Evolutionary conservation across 1,140 invertebrate genomes (phyloP).

Genomic region (Leguminivora glycinivorella): DNA sequence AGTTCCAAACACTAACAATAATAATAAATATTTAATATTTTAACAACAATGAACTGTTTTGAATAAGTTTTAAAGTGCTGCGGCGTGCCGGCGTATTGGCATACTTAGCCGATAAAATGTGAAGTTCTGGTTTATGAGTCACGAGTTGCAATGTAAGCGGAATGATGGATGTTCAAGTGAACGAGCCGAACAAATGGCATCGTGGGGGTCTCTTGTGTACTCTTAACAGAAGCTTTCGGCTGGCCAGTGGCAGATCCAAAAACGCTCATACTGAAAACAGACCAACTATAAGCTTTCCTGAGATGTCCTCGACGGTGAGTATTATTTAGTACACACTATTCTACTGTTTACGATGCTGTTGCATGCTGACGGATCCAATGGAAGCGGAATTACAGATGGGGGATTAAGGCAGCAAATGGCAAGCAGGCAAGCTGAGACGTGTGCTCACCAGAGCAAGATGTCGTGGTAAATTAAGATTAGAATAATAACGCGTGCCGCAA

Average conservation of each 20-base stretch:
- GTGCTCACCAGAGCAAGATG: neutral
- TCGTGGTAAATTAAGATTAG: neutral
- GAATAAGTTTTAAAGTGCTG: constrained; percentile 32
- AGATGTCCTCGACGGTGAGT: constrained; percentile 45
- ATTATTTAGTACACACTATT: constrained; percentile 34
- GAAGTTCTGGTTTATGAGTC: constrained; percentile 61
- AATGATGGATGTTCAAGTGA: constrained; percentile 69
- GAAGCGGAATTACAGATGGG: neutral
- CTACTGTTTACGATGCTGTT: neutral
- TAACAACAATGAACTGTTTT: neutral
- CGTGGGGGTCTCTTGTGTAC: constrained; percentile 67
- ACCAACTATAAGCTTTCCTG: constrained; percentile 47
- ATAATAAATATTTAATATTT: constrained; percentile 6
- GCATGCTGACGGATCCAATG: neutral
- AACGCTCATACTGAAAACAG: constrained; percentile 52
- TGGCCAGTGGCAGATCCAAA: constrained; percentile 53
- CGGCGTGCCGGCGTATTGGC: constrained; percentile 51
- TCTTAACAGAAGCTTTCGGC: constrained; percentile 68
- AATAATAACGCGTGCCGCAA: neutral
- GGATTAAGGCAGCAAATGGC: neutral
- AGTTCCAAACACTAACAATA: neutral
- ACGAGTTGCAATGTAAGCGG: constrained; percentile 64
- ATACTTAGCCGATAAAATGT: constrained; percentile 49
- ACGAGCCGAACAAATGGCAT: constrained; percentile 68
- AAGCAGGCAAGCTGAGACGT: neutral